Base-by-base conservation (phyloP, 2,797 vertebrate genomes). In the Melanotaenia parkinsoni region DNA sequence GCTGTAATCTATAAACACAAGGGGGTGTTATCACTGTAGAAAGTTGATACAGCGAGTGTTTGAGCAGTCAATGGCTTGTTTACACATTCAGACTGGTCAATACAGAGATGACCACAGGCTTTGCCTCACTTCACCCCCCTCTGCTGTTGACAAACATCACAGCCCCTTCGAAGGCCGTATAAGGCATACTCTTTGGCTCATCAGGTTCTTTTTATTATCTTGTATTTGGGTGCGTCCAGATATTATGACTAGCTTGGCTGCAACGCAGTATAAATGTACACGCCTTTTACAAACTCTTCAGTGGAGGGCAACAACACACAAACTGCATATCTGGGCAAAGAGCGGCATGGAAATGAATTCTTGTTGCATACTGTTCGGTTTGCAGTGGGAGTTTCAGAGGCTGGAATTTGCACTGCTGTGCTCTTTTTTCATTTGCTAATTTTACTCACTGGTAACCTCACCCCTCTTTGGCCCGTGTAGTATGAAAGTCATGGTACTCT, bases 381-480 rank as follows among this genome's bases (percentile, higher is more conserved):
- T 22, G 7, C 18, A 35, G 50, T 12, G 26, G 51, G 68, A 40
- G 69, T 24, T 45, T 66, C 85, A 4, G 73, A 56, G 76, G 61
- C 40, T 74, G 67, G 75, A 77, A 80, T 83, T 71, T 59, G 43
- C 73, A 69, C 69, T 47, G 13, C 2, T 67, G 65, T 14, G 64
- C 57, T 37, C 66, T 72, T 76, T 72, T 74, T 88, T 76, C 58
- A 56, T 86, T 80, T 72, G 82, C 89, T 94, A 91, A 91, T 86
- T 95, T 92, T 92, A 92, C 80, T 54, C 72, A 10, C 35, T 13
- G 73, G 87, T 74, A 83, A 89, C 77, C 60, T 82, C 71, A 87
- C 72, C 33, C 88, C 58, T 67, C 20, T 26, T 40, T 72, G 71
- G 63, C 43, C 50, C 64, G 58, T 35, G 30, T 69, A 69, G 80